Conservation (phyloP, 2,113 vertebrate species). For the Hippolais icterina region DNA sequence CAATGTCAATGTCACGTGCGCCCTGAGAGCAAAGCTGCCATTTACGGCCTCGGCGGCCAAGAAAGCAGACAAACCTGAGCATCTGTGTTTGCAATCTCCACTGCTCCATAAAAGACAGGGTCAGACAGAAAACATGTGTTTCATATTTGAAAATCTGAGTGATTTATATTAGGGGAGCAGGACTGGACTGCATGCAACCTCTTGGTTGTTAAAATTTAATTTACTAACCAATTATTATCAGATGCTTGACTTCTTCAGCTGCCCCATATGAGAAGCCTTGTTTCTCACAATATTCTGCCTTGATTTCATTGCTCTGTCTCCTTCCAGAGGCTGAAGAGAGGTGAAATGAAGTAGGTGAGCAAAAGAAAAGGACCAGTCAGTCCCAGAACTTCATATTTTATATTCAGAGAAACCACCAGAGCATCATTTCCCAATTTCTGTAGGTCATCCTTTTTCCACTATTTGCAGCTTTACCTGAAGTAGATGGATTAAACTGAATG, state of each 20-base stretch:
- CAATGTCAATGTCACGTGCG: neutral
- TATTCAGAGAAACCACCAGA: neutral
- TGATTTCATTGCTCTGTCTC: neutral
- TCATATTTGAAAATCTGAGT: slow-evolving; percentile 31
- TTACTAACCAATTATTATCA: slow-evolving; percentile 57
- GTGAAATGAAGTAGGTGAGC: neutral
- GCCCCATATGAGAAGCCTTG: neutral
- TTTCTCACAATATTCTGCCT: neutral
- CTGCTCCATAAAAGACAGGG: slow-evolving; percentile 33
- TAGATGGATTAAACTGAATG: neutral
- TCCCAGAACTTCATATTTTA: neutral
- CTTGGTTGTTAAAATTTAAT: slow-evolving; percentile 55
- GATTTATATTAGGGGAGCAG: slow-evolving; percentile 32
- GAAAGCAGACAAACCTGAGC: slow-evolving; percentile 37
- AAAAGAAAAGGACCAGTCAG: neutral
- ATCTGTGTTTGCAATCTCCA: slow-evolving; percentile 56
- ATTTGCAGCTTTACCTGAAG: neutral
- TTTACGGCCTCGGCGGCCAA: neutral
- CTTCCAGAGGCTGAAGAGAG: neutral
- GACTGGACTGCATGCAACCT: slow-evolving; percentile 23
- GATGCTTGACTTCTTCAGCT: slow-evolving; percentile 38
- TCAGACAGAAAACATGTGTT: slow-evolving; percentile 58
- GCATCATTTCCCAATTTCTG: neutral
- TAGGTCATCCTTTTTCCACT: neutral
- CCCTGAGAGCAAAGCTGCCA: slow-evolving; percentile 17